These are phyloP conservation scores for Drosophila ambigua DNA, from an alignment of 1,140 invertebrate species.

Conservation along the genomic window DNA sequence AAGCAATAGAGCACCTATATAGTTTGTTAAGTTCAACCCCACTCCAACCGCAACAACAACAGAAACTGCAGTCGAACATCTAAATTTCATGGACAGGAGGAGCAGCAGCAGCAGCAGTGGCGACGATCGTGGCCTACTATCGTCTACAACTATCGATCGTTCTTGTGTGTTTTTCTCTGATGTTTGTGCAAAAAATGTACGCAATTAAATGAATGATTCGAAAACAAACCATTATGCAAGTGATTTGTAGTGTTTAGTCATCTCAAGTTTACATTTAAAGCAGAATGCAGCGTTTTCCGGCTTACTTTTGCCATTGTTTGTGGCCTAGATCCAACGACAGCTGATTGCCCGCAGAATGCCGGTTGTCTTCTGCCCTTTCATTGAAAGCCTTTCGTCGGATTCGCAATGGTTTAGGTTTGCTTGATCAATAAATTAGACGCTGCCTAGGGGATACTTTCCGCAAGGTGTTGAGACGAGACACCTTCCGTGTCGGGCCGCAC, in stretches of 20 bases:
- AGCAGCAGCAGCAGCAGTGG: slow-evolving; percentile 2
- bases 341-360: slow-evolving; percentile 19
- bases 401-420: slow-evolving; percentile 23
- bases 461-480: slow-evolving; percentile 71
- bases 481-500: slow-evolving; percentile 53
- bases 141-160: slow-evolving; percentile 30
- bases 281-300: too few relatives aligned
- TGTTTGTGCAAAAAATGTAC: slow-evolving; percentile 38
- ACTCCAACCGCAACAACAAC: slow-evolving; percentile 25
- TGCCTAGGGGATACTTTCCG: slow-evolving; percentile 30
- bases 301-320: too few relatives aligned
- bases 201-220: slow-evolving; percentile 50
- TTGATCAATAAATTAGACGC: slow-evolving; percentile 61
- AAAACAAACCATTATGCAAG: slow-evolving; percentile 20
- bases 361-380: slow-evolving; percentile 3
- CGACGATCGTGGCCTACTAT: slow-evolving; percentile 8
- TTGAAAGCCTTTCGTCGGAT: background rate
- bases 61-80: slow-evolving; percentile 39
- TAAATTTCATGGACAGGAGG: slow-evolving; percentile 13
- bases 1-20: slow-evolving; percentile 35
- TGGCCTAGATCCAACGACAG: slow-evolving; percentile 21
- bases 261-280: too few relatives aligned
- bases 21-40: slow-evolving; percentile 43
- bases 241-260: slow-evolving; percentile 9
- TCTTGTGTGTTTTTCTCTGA: slow-evolving; percentile 30